Conservation (phyloP, 1,140 invertebrate genomes). For the Hermetia illucens region DNA sequence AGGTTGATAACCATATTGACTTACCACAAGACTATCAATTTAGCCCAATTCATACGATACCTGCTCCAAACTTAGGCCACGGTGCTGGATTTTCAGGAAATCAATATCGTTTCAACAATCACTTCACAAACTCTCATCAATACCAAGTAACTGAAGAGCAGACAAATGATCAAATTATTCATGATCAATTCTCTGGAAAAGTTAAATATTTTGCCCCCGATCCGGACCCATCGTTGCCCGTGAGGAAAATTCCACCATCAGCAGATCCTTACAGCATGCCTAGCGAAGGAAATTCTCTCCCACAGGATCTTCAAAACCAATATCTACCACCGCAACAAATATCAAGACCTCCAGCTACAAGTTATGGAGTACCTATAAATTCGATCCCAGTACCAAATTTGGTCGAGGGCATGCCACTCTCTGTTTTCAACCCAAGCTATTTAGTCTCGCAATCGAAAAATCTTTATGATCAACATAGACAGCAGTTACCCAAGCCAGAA, state of each 20-base stretch:
- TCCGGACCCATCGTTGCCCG: slow-evolving; percentile 31
- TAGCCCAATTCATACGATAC: slow-evolving; percentile 67
- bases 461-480: slow-evolving; percentile 23
- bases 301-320: slow-evolving; percentile 21
- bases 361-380: too few species aligned
- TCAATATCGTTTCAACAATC: too few species aligned
- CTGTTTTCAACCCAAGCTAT: slow-evolving; percentile 29
- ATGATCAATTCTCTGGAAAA: slow-evolving; percentile 26
- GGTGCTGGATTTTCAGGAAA: slow-evolving; percentile 12
- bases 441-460: slow-evolving; percentile 28
- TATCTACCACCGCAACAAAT: slow-evolving; percentile 12
- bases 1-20: slow-evolving; percentile 20
- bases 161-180: slow-evolving; percentile 29
- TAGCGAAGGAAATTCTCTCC: slow-evolving; percentile 32
- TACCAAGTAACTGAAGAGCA: slow-evolving; percentile 35
- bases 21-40: slow-evolving; percentile 19
- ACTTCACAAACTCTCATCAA: slow-evolving; percentile 8
- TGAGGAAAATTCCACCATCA: slow-evolving; percentile 27
- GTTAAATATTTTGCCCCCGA: slow-evolving; percentile 34
- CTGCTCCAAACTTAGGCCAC: slow-evolving; percentile 57
- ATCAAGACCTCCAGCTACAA: slow-evolving; percentile 11
- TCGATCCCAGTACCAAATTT: too few species aligned
- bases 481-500: slow-evolving; percentile 26
- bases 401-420: slow-evolving; percentile 12
- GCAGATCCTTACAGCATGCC: slow-evolving; percentile 31